phyloP scores from a whole-genome alignment of 1,140 invertebrate species.

The Musca vetustissima region DNA sequence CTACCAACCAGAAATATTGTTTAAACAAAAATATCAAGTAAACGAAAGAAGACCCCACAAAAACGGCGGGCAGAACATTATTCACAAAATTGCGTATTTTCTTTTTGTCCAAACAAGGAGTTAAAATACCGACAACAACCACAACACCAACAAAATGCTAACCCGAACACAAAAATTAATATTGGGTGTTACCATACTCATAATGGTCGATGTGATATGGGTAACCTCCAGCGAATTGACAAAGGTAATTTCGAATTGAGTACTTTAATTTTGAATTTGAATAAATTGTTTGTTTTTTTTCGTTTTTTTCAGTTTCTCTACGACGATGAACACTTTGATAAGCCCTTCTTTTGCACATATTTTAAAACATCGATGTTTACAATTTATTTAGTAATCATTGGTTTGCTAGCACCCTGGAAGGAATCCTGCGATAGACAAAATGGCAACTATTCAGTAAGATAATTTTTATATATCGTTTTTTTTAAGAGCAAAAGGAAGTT shows the following conservation, averaged over 20 bases:
- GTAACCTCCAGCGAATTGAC: conserved; percentile 83
- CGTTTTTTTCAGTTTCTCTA: conserved; percentile 86
- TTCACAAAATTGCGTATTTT: no score
- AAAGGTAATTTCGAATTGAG: conserved; percentile 61
- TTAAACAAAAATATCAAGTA: no score
- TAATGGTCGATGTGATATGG: conserved; percentile 86
- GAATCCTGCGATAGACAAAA: conserved; percentile 69
- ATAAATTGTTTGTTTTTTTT: conserved; percentile 35
- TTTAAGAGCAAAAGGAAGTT: no score
- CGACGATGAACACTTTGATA: conserved; percentile 74
- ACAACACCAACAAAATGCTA: conserved; percentile 41
- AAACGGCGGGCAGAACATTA: no score
- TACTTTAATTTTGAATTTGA: conserved; percentile 19
- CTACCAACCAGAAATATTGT: no score
- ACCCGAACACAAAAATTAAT: conserved; percentile 74
- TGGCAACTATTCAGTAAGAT: conserved; percentile 65
- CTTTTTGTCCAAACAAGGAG: no score
- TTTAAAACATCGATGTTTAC: conserved; percentile 87
- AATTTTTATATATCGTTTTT: no score
- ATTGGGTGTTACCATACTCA: conserved; percentile 73
- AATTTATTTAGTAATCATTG: conserved; percentile 78
- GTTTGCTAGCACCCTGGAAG: conserved; percentile 81
- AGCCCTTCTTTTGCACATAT: conserved; percentile 88
- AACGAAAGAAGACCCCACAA: no score
- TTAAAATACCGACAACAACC: not conserved